Evolutionary conservation across 2,888 invertebrate genomes (phyloP), one percentile per base, ranked within the genome.

Genomic region (Cheilosia variabilis): DNA sequence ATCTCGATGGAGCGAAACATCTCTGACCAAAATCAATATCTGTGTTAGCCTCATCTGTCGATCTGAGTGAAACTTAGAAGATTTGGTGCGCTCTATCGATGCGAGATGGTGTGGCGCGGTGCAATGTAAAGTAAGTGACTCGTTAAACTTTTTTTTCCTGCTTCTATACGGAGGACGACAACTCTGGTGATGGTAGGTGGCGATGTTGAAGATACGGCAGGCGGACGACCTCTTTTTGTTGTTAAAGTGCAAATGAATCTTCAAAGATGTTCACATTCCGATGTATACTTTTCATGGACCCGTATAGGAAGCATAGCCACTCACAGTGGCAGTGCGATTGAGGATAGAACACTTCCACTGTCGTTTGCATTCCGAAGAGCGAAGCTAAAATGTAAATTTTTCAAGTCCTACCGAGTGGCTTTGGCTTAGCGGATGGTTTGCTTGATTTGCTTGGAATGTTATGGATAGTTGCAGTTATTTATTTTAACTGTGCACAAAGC

Each of bases 21-120:
- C 50, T 58, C 60, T 76, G 63, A 34, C 53, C 62, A 77, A 77
- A 68, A 69, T 77, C 77, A 77, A 69, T 77, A 68, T 60, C 60
- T 52, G 58, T 43, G 31, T 13, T 13, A 52, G 68, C 31, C 37
- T 50, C 65, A 76, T 76, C 66, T 66, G 50, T 60, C 41, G 58
- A 76, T 37, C 57, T 50, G n/a, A 68, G 66, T 58, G 60, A 41
- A 77, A 62, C 62, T 53, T 69, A 60, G 76, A 68, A 34, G 68
- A 77, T 34, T 69, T 60, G 45, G 62, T 37, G 13, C 47, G 62
- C 17, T 22, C 43, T 45, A 43, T 52, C 41, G 52, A 19, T 37
- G 52, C 10, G 22, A 47, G 50, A 27, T 27, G 53, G 6, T 73
- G 55, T 55, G 52, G 52, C 43, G 34, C 34, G 24, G 47, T 58